Base-by-base conservation (phyloP, 2,888 invertebrate genomes). In the Leptopilina drosophilae region DNA sequence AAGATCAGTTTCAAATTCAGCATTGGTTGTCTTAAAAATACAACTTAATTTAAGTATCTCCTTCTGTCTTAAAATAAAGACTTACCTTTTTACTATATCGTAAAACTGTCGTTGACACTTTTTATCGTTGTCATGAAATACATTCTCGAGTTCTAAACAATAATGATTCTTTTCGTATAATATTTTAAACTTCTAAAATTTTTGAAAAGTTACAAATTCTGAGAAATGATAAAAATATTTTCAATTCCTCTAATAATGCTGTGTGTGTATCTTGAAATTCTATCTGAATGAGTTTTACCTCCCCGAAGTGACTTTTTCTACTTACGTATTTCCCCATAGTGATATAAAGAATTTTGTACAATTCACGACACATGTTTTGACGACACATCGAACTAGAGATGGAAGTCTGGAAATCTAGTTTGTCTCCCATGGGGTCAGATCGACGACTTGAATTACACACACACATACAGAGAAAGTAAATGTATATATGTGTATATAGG, bases 301-400 rank as follows among this genome's bases (percentile, higher is more conserved):
- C 26, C 53, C 53, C 26, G 14, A 14, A 53, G 69, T 69, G 46
- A 53, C 26, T 53, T 69, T 67, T 67, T 69, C 26, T 64, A 64
- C n/a, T 69, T 26, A 26, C 14, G 33, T 69, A 69, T 69, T 69
- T 53, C 53, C 26, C 26, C 69, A 69, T 53, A 69, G 20, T 69
- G 53, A 33, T 14, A 26, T 69, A 69, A 69, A 53, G 69, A 53
- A 26, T 69, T 69, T 12, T 49, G 14, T 66, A 42, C n/a, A 46
- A 69, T 69, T 69, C 49, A 69, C 69, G 49, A 69, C 69, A 53
- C 69, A 53, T 69, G 53, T 53, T 33, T 33, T 67, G 67, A 67
- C 69, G 14, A 69, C 20, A 33, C 69, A 49, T 69, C 53, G 26
- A 53, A 14, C 69, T 69, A 14, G 53, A 69, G 69, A 53, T 69